Conservation (phyloP, 2,888 invertebrate species). For the Dione juno region DNA sequence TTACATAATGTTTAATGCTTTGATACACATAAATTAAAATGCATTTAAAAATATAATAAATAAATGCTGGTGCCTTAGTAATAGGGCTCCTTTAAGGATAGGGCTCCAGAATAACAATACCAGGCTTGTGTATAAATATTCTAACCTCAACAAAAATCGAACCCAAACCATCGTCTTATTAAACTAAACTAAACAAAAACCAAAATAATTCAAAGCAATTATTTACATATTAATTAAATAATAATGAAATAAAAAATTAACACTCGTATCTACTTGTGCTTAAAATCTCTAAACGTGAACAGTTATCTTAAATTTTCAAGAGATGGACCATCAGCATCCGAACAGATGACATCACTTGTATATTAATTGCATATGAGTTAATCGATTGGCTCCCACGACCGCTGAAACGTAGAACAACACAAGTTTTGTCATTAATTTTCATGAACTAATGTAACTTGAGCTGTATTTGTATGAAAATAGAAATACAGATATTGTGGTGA, state of each 20-base stretch:
- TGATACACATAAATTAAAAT: too few relatives aligned
- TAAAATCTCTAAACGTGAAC: constrained; percentile 8
- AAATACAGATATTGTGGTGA: background rate
- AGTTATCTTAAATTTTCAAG: constrained; percentile 22
- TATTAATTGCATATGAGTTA: constrained; percentile 58
- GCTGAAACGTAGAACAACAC: constrained; percentile 34
- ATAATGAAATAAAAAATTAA: background rate
- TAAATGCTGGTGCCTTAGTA: too few relatives aligned
- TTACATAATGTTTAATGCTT: too few relatives aligned
- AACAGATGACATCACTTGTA: constrained; percentile 70
- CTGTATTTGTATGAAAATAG: background rate
- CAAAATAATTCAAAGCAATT: background rate
- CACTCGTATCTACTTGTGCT: background rate
- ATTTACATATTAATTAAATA: background rate
- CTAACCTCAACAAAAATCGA: too few relatives aligned
- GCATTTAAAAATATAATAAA: too few relatives aligned
- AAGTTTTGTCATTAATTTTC: constrained; percentile 24
- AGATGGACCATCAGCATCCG: constrained; percentile 42
- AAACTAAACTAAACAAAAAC: too few relatives aligned
- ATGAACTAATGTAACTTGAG: background rate
- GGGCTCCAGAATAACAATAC: too few relatives aligned
- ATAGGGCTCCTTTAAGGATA: too few relatives aligned
- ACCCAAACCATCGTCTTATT: background rate
- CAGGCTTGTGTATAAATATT: too few relatives aligned
- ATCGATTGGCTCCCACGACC: constrained; percentile 75